Percentiles rank a stretch among this genome's conserved stretches.
phyloP scores from a whole-genome alignment of 2,113 vertebrate species.

The Limnothrissa miodon region DNA sequence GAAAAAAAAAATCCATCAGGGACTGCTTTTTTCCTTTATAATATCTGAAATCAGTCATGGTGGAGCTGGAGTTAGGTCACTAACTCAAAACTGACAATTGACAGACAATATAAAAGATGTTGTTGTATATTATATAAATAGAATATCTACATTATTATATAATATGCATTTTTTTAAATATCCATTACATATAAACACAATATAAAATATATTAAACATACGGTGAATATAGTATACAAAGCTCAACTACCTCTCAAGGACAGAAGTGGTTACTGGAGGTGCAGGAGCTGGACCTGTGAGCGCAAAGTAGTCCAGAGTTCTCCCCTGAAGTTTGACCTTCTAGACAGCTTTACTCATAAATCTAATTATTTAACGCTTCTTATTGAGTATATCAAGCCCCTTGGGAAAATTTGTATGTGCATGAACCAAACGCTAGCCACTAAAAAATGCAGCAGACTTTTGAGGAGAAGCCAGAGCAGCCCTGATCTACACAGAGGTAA shows the following conservation, averaged over 20 bases:
- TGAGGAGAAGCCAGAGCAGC: background rate
- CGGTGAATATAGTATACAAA: too few species aligned
- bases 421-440: background rate
- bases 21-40: background rate
- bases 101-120: too few species aligned
- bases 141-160: too few species aligned
- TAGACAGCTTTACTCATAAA: background rate
- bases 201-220: too few species aligned
- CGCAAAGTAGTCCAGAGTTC: background rate
- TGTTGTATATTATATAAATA: too few species aligned
- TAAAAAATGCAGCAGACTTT: background rate
- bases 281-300: background rate
- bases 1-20: background rate
- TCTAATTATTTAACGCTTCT: background rate
- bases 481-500: background rate
- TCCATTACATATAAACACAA: too few species aligned
- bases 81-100: too few species aligned
- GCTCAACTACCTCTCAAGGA: background rate
- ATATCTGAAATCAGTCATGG: too few species aligned
- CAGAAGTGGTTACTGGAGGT: background rate
- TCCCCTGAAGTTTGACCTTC: background rate
- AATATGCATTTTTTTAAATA: too few species aligned
- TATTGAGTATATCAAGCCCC: background rate
- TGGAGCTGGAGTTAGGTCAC: too few species aligned
- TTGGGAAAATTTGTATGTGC: background rate